Conservation (phyloP, 35 echinoderm and acorn worm genomes). For the Eucidaris tribuloides region DNA sequence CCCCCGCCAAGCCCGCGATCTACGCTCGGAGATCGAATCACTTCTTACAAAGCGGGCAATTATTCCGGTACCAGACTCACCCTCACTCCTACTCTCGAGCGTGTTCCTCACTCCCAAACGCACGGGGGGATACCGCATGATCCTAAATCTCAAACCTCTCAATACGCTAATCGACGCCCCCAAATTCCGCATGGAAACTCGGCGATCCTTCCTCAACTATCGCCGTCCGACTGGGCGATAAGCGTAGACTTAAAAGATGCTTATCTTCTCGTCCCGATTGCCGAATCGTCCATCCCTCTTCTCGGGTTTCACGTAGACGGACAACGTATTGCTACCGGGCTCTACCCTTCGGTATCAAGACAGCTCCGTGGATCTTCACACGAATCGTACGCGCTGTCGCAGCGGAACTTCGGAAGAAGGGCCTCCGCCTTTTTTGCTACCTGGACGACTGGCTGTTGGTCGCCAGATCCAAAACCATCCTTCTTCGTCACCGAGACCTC, state of each 20-base stretch:
- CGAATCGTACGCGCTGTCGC: neutral
- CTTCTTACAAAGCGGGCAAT: too few relatives aligned
- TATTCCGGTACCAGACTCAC: too few relatives aligned
- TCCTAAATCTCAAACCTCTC: conserved; percentile 49
- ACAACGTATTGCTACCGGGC: neutral
- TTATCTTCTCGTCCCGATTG: neutral
- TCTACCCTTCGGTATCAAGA: conserved; percentile 20
- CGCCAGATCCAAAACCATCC: neutral
- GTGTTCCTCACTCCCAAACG: conserved; percentile 42
- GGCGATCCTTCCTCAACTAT: neutral
- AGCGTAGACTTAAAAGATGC: conserved; percentile 20
- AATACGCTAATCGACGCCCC: conserved; percentile 9
- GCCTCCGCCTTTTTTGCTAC: conserved; percentile 27
- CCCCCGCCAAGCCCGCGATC: too few relatives aligned
- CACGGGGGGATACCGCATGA: neutral
- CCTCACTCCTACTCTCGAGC: neutral
- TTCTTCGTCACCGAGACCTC: too few relatives aligned
- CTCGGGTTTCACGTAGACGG: neutral
- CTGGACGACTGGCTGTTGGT: conserved; percentile 27
- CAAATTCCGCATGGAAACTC: conserved; percentile 49
- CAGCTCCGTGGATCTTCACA: conserved; percentile 23
- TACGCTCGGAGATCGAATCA: too few relatives aligned
- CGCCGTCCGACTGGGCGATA: neutral
- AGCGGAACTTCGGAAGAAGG: neutral
- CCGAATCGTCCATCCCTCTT: neutral